Percentiles rank a stretch among this genome's conserved stretches.
phyloP scores from a whole-genome alignment of 2,113 vertebrate genomes.

The Chionomys nivalis region DNA sequence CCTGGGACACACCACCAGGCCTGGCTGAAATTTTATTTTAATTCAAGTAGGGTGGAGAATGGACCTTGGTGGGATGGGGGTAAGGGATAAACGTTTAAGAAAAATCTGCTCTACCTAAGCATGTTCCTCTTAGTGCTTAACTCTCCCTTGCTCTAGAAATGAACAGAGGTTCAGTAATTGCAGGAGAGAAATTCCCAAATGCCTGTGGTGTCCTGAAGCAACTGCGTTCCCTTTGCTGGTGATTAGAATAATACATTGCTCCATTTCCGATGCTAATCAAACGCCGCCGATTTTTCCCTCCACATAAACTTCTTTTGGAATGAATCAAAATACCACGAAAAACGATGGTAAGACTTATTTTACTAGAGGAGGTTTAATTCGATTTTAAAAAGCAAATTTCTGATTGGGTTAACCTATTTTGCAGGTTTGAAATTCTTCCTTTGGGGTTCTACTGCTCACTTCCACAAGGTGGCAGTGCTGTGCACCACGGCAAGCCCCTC shows the following conservation, averaged over 20 bases:
- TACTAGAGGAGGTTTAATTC: not conserved
- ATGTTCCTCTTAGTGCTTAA: not conserved
- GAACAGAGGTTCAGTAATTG: constrained; percentile 3
- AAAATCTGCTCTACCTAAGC: not conserved
- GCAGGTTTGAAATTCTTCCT: not conserved
- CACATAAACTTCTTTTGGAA: constrained; percentile 14
- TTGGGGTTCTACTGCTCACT: not conserved
- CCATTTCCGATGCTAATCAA: not conserved
- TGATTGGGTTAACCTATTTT: not conserved
- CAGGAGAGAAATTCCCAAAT: constrained; percentile 31
- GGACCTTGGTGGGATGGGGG: not conserved
- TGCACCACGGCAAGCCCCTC: fast-evolving
- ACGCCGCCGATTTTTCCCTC: not conserved
- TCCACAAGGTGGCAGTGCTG: constrained; percentile 74
- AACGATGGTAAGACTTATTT: not conserved
- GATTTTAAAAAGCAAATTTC: not conserved
- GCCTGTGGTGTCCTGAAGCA: not conserved
- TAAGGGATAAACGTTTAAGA: not conserved
- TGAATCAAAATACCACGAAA: not conserved
- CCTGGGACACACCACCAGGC: not conserved
- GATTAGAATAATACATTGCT: not conserved
- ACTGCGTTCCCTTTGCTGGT: not conserved
- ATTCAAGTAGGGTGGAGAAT: not conserved
- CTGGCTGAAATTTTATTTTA: not conserved
- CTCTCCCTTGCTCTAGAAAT: constrained; percentile 22